Evolutionary conservation across 37 sponge, comb jelly and placozoan species (phyloP), one percentile per base, ranked within the genome.

Genomic region (Dysidea cf. avara): DNA sequence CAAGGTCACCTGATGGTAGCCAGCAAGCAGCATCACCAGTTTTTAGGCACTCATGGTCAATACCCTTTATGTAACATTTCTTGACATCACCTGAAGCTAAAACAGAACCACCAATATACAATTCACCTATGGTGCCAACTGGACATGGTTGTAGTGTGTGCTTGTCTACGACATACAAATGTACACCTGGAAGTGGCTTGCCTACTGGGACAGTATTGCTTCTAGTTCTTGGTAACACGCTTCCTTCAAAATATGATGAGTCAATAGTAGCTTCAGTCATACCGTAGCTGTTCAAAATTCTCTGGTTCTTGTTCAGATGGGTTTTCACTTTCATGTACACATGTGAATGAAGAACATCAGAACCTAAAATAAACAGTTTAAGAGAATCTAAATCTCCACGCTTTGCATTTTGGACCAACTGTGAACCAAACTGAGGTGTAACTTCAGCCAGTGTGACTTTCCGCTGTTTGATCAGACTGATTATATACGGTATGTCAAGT

Each of bases 371-470:
- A 24, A 59, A 24, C 13, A 59, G 61, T 18, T 59, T 59, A 18
- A 59, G 61, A 18, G 61, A 59, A 12, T 59, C 61, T 59, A 59
- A 59, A 13, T 59, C 61, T 25, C 21, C 21, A 59, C 13, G 12
- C 13, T 24, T 59, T 12, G 61, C 61, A 24, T 59, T 59, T 24
- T 59, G 22, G 20, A 59, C 61, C 13, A 59, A 13, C 61, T 59
- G 61, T 59, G 20, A 59, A 24, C 61, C 61, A 59, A 59, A 59
- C 56, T 26, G 56, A 54, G n/a, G n/a, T n/a, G n/a, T n/a, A n/a
- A n/a, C n/a, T n/a, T n/a, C n/a, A n/a, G n/a, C n/a, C n/a, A n/a
- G n/a, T n/a, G n/a, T n/a, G n/a, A n/a, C n/a, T n/a, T n/a, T n/a
- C n/a, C n/a, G n/a, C n/a, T n/a, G n/a, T n/a, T n/a, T n/a, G n/a